Percentiles rank a stretch among this genome's conserved stretches.
Evolutionary conservation across 2,888 invertebrate species (phyloP).

Genomic region (Pachymerium ferrugineum): DNA sequence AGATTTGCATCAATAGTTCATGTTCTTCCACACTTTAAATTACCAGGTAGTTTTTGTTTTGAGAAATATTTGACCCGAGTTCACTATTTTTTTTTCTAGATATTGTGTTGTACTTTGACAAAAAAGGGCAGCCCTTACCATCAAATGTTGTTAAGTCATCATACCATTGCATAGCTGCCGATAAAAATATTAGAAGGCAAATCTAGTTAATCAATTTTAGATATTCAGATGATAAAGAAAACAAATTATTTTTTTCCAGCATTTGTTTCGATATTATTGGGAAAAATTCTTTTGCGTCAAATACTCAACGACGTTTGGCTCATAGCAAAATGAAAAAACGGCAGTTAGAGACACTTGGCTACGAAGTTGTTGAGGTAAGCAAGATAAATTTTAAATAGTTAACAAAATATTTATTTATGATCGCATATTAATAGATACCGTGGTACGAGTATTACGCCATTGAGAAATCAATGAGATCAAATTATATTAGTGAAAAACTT

Average conservation of each 20-base stretch:
- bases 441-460: not conserved
- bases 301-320: not conserved
- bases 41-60: not conserved
- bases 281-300: not conserved
- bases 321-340: not conserved
- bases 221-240: no score
- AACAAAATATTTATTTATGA: not conserved
- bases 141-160: not conserved
- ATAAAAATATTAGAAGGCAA: not conserved
- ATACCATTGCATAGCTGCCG: not conserved
- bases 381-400: not conserved
- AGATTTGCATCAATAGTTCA: not conserved
- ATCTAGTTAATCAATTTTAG: no score
- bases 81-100: not conserved
- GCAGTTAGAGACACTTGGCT: not conserved
- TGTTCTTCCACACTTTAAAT: not conserved
- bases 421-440: not conserved
- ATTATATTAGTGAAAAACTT: not conserved
- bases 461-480: not conserved
- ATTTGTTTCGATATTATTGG: not conserved
- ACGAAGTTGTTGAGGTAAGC: not conserved
- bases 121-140: not conserved
- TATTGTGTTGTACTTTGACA: not conserved
- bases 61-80: no score
- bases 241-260: not conserved